phyloP scores from a whole-genome alignment of 2,888 invertebrate species.

The Boloria euphrosyne region DNA sequence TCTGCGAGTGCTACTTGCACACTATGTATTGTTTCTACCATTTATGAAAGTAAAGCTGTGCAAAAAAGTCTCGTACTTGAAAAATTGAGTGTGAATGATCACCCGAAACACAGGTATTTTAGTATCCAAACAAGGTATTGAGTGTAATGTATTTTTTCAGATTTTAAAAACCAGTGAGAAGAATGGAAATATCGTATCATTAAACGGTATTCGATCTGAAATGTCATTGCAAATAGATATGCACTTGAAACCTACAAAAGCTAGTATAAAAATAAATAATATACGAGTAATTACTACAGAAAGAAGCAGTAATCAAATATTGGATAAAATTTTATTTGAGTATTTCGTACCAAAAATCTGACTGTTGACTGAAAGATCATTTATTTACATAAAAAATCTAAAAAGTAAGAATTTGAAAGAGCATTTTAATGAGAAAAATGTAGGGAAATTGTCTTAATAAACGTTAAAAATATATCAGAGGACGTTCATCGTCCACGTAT shows the following conservation, averaged over 20 bases:
- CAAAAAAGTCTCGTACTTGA: too few relatives aligned
- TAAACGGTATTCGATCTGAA: background rate
- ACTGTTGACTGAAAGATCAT: slow-evolving; percentile 62
- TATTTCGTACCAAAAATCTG: slow-evolving; percentile 47
- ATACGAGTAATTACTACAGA: background rate
- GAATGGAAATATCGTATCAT: background rate
- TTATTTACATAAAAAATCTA: slow-evolving; percentile 57
- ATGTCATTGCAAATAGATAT: background rate
- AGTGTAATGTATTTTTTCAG: background rate
- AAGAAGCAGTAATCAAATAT: background rate
- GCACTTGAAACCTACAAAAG: background rate
- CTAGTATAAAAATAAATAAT: background rate
- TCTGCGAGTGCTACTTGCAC: too few relatives aligned
- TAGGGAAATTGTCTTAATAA: slow-evolving; percentile 15
- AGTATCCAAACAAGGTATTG: too few relatives aligned
- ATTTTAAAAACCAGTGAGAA: background rate
- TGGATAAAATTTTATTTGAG: slow-evolving; percentile 54
- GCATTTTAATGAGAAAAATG: background rate
- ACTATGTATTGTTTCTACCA: too few relatives aligned
- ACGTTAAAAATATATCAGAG: slow-evolving; percentile 22
- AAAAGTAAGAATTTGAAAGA: slow-evolving; percentile 47
- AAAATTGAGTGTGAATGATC: too few relatives aligned
- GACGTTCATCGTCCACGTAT: slow-evolving; percentile 24
- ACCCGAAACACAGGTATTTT: too few relatives aligned
- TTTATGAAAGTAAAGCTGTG: too few relatives aligned